Evolutionary conservation across 2,888 invertebrate genomes (phyloP).

Genomic region (Sclerodermus sp.): DNA sequence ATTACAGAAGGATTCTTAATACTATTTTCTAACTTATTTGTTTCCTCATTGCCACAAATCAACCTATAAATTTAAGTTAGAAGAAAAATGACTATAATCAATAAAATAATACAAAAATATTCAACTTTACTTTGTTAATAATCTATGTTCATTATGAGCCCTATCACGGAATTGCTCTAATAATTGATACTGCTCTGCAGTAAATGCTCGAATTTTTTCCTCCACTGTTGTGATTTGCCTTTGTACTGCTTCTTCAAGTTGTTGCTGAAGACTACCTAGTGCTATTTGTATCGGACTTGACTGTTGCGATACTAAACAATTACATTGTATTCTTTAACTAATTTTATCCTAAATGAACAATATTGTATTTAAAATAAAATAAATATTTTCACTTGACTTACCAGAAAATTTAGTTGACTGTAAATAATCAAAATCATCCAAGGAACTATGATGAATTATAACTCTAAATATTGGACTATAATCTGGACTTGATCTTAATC

Average conservation of each 20-base stretch:
- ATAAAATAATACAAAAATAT: slow-evolving; percentile 6
- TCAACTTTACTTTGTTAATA: slow-evolving; percentile 63
- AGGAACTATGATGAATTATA: slow-evolving; percentile 63
- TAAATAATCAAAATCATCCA: slow-evolving; percentile 58
- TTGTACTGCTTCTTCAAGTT: slow-evolving; percentile 70
- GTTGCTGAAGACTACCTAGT: slow-evolving; percentile 66
- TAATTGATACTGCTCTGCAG: slow-evolving; percentile 74
- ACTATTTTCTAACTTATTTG: slow-evolving; percentile 25
- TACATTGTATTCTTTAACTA: background rate
- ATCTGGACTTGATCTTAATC: slow-evolving; percentile 65
- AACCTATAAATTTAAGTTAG: slow-evolving; percentile 34
- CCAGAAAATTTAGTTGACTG: slow-evolving; percentile 50
- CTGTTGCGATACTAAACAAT: slow-evolving; percentile 51
- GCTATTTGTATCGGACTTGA: slow-evolving; percentile 62
- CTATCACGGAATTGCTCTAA: slow-evolving; percentile 74
- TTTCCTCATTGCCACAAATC: slow-evolving; percentile 35
- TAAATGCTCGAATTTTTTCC: slow-evolving; percentile 74
- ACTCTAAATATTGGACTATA: slow-evolving; percentile 76
- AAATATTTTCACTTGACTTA: slow-evolving; percentile 19
- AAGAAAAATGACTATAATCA: background rate
- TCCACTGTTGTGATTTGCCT: slow-evolving; percentile 72
- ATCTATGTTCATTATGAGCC: slow-evolving; percentile 72
- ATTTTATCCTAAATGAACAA: background rate
- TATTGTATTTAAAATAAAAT: background rate
- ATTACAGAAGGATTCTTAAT: slow-evolving; percentile 36